Evolutionary conservation across 2,797 vertebrate genomes (phyloP).

Genomic region (Bothrops alternatus): DNA sequence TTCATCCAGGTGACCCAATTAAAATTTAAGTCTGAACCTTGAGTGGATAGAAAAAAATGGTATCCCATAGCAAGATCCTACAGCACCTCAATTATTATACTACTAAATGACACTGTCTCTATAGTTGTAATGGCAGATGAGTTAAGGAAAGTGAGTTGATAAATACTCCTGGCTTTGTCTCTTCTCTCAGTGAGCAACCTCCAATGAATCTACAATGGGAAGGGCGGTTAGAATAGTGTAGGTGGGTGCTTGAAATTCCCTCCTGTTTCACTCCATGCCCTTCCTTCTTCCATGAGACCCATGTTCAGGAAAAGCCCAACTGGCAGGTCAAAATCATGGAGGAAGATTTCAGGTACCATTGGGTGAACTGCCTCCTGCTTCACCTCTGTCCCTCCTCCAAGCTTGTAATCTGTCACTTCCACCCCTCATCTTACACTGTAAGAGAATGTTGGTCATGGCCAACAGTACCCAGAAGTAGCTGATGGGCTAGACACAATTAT

Average conservation of each 20-base stretch:
- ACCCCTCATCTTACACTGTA: neutral
- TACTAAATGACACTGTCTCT: neutral
- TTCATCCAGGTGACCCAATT: neutral
- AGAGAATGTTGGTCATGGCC: neutral
- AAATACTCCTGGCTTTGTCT: neutral
- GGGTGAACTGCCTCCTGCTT: neutral
- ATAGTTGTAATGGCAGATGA: neutral
- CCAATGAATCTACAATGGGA: neutral
- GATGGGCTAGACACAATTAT: neutral
- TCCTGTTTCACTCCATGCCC: neutral
- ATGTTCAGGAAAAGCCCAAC: neutral
- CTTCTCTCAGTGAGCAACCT: neutral
- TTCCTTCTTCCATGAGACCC: neutral
- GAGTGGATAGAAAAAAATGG: neutral
- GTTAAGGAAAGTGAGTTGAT: neutral
- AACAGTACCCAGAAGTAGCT: neutral
- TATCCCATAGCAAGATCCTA: neutral
- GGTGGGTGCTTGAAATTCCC: neutral
- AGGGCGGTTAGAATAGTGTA: neutral
- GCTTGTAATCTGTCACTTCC: neutral
- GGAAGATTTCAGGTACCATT: neutral
- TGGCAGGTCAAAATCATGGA: neutral
- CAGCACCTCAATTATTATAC: neutral
- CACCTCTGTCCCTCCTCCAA: neutral
- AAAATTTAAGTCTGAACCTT: neutral